phyloP scores from a whole-genome alignment of 2,888 invertebrate genomes.

The Phaonia tiefii region DNA sequence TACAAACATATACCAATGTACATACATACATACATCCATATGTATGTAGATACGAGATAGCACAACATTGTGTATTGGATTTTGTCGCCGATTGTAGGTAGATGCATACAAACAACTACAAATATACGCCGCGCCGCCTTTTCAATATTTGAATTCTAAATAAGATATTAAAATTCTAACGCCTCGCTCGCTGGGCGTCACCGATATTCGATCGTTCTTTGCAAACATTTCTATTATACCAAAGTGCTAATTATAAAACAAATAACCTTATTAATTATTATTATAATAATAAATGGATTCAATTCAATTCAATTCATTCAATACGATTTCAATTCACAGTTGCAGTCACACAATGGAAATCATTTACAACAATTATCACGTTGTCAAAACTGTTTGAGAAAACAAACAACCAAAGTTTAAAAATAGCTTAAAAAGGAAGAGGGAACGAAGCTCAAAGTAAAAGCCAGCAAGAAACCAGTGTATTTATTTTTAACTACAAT shows the following conservation, averaged over 20 bases:
- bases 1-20: too few species aligned
- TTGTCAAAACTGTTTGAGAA: slow-evolving; percentile 23
- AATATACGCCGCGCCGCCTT: too few species aligned
- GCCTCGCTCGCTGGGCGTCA: too few species aligned
- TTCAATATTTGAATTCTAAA: too few species aligned
- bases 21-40: too few species aligned
- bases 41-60: too few species aligned
- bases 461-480: neutral
- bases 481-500: slow-evolving; percentile 48
- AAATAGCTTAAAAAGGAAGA: slow-evolving; percentile 18
- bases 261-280: slow-evolving; percentile 34
- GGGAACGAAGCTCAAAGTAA: neutral
- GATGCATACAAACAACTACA: too few species aligned
- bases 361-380: slow-evolving; percentile 23
- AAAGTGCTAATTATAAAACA: slow-evolving; percentile 26
- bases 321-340: neutral
- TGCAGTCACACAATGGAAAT: neutral
- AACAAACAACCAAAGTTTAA: slow-evolving; percentile 17
- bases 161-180: too few species aligned
- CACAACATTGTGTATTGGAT: too few species aligned
- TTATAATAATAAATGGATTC: too few species aligned
- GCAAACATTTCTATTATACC: slow-evolving; percentile 27
- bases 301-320: slow-evolving; percentile 2
- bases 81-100: too few species aligned
- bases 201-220: neutral